These are phyloP conservation scores for Sipha flava DNA, from an alignment of 1,140 invertebrate genomes.

Conservation along the genomic window DNA sequence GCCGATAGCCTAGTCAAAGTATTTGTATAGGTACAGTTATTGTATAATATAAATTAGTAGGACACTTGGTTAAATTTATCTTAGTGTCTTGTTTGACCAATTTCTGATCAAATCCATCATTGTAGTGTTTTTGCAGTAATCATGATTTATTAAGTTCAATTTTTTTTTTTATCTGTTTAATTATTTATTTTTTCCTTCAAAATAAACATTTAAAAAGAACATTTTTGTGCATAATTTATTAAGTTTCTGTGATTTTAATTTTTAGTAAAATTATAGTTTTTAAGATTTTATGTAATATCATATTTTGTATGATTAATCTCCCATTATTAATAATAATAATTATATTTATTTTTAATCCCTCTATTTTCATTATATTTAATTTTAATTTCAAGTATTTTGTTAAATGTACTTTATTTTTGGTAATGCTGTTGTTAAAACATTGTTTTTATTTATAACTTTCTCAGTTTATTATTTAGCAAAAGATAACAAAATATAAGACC, in stretches of 20 bases:
- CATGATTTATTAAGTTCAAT: constrained; percentile 28
- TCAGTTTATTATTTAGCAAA: not conserved
- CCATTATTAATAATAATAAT: constrained; percentile 13
- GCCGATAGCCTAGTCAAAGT: constrained; percentile 98
- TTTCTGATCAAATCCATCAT: constrained; percentile 11
- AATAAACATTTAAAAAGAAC: constrained; percentile 12
- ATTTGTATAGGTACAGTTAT: constrained; percentile 50
- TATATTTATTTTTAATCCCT: not conserved
- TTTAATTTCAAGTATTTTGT: not conserved
- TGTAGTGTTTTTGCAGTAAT: constrained; percentile 26
- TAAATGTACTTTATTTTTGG: not conserved
- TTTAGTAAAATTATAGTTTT: constrained; percentile 30
- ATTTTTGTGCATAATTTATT: constrained; percentile 20
- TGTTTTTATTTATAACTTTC: not conserved
- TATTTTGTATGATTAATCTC: not conserved
- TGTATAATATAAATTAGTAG: not conserved
- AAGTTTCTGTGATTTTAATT: constrained; percentile 32
- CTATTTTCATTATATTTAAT: not conserved
- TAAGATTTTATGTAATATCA: constrained; percentile 8
- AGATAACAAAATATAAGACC: not conserved
- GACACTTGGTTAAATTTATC: not conserved
- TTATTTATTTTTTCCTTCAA: not conserved
- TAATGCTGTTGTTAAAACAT: not conserved
- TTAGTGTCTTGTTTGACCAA: constrained; percentile 8
- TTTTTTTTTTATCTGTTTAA: constrained; percentile 1